Evolutionary conservation across 2,113 vertebrate genomes (phyloP).

Genomic region (Anseranas semipalmata): DNA sequence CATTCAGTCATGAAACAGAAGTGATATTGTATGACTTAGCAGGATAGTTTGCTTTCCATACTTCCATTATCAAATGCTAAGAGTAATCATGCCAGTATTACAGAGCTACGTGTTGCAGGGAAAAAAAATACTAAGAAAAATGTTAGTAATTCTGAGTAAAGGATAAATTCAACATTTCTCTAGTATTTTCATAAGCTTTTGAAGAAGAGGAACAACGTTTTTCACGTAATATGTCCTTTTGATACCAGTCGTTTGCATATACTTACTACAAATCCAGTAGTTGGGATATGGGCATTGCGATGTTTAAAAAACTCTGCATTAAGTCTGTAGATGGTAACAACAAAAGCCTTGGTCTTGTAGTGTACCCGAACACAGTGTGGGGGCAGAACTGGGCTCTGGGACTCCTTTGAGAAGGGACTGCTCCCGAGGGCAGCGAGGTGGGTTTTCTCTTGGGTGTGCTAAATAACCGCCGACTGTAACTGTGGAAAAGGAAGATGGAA

Average conservation of each 20-base stretch:
- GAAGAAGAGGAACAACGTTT: background rate
- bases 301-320: background rate
- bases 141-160: background rate
- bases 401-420: background rate
- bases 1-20: background rate
- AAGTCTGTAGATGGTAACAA: background rate
- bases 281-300: fast-evolving
- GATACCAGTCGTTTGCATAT: background rate
- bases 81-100: background rate
- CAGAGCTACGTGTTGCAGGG: background rate
- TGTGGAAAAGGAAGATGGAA: background rate
- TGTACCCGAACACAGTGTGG: background rate
- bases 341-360: background rate
- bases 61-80: background rate
- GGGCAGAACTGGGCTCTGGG: background rate
- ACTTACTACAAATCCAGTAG: background rate
- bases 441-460: background rate
- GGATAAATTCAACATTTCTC: background rate
- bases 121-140: conserved; percentile 11
- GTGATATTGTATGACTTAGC: background rate
- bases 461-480: background rate
- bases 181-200: background rate
- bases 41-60: conserved; percentile 1
- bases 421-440: background rate
- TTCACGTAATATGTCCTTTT: background rate